A percentile compares a stretch with the other conserved stretches of the same genome.
These are phyloP conservation scores for Ectemnius cavifrons DNA, from an alignment of 2,888 invertebrate genomes.

Conservation along the genomic window DNA sequence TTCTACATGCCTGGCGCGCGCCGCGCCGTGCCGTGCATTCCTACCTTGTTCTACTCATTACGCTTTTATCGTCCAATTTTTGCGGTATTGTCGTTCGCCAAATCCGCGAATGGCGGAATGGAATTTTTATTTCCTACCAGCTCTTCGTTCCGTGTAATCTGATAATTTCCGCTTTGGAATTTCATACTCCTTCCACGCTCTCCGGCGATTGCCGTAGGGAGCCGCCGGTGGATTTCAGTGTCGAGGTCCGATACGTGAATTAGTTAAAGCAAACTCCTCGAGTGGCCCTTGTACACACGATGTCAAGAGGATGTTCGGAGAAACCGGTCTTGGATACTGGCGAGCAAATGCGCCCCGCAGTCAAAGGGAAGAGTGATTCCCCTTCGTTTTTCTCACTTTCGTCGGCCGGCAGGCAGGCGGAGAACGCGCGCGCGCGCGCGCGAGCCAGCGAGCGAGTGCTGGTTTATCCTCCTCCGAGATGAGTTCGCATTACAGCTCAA, in stretches of 20 bases:
- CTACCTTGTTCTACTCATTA: constrained; percentile 14
- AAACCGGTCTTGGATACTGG: constrained; percentile 67
- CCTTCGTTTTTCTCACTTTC: constrained; percentile 62
- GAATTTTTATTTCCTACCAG: constrained; percentile 10
- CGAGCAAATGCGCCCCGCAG: constrained; percentile 3
- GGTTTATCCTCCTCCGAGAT: constrained; percentile 55
- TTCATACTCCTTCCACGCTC: too few relatives aligned
- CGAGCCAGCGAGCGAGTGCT: constrained; percentile 5
- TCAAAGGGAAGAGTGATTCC: constrained; percentile 31
- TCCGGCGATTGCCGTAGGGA: too few relatives aligned
- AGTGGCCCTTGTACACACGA: constrained; percentile 69
- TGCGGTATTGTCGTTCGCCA: neutral
- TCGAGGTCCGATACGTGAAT: constrained; percentile 60
- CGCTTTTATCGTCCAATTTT: constrained; percentile 26
- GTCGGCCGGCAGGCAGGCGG: constrained; percentile 13
- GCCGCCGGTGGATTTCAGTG: constrained; percentile 36
- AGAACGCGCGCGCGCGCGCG: too few relatives aligned
- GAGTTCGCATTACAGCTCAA: constrained; percentile 64
- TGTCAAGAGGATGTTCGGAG: constrained; percentile 70
- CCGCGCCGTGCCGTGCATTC: neutral
- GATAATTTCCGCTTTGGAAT: constrained; percentile 13
- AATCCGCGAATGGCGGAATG: constrained; percentile 17
- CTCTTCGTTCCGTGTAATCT: constrained; percentile 19
- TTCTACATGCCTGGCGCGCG: neutral
- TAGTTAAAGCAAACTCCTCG: constrained; percentile 67